Percentiles rank a stretch among this genome's conserved stretches.
These are phyloP conservation scores for Phyto melanocephala DNA, from an alignment of 2,888 invertebrate species.

Conservation along the genomic window DNA sequence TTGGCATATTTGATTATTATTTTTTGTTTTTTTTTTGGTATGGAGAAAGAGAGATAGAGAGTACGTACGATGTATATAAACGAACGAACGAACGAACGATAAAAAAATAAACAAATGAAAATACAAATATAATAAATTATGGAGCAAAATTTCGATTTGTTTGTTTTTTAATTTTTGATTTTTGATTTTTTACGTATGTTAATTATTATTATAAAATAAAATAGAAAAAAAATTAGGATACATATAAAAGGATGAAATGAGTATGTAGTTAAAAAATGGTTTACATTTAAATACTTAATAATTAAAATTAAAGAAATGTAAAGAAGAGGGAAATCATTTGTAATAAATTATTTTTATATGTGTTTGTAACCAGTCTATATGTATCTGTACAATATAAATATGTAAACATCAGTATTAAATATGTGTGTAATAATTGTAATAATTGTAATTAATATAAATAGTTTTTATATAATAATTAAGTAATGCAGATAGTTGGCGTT, in stretches of 20 bases:
- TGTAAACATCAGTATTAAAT: background rate
- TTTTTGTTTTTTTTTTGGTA: slow-evolving; percentile 66
- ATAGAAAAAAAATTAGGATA: slow-evolving; percentile 3
- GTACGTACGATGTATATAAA: slow-evolving; percentile 72
- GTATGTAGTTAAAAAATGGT: slow-evolving; percentile 2
- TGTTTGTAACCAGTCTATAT: background rate
- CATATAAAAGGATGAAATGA: slow-evolving; percentile 48
- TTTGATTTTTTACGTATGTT: slow-evolving; percentile 46
- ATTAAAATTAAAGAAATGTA: background rate
- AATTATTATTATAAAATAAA: slow-evolving; percentile 38
- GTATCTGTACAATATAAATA: background rate
- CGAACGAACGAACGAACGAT: slow-evolving; percentile 76
- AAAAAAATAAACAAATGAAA: slow-evolving; percentile 77
- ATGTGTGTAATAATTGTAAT: too few species aligned
- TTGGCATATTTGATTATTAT: slow-evolving; percentile 37
- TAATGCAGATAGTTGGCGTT: too few species aligned
- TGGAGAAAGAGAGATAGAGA: slow-evolving; percentile 70
- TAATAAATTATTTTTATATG: background rate
- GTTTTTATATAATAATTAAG: too few species aligned
- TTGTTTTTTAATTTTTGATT: slow-evolving; percentile 48
- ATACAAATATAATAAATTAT: slow-evolving; percentile 77
- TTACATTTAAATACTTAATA: background rate
- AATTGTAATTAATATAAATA: too few species aligned
- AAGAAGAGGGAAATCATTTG: background rate
- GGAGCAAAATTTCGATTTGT: slow-evolving; percentile 73